Percentiles rank a stretch among this genome's conserved stretches.
Conservation (phyloP, 2,113 vertebrate species). For the Ailurus styani region DNA sequence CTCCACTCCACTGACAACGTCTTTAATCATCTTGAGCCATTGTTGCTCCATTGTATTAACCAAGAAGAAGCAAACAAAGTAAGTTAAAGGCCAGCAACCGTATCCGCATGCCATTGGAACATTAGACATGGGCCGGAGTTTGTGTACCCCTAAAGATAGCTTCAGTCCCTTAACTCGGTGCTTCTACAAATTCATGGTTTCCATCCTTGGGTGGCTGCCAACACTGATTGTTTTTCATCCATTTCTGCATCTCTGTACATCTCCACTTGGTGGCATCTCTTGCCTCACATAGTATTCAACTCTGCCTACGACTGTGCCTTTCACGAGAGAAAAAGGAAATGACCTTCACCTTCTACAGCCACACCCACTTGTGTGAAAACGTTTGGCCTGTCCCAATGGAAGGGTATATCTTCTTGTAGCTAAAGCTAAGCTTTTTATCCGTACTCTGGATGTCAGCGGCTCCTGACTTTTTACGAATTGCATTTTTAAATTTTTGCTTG, state of each 20-base stretch:
- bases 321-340: neutral
- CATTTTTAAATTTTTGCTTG: neutral
- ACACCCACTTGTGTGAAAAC: neutral
- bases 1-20: neutral
- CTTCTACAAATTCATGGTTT: neutral
- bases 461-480: neutral
- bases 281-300: neutral
- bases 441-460: neutral
- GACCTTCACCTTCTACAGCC: neutral
- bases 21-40: neutral
- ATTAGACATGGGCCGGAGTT: neutral
- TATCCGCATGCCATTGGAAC: neutral
- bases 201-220: neutral
- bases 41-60: neutral
- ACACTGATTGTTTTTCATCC: neutral
- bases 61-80: neutral
- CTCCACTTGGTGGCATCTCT: neutral
- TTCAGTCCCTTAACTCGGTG: neutral
- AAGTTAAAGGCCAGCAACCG: neutral
- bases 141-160: neutral
- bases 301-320: neutral
- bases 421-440: neutral
- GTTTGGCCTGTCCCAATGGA: neutral
- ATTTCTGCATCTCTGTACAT: neutral
- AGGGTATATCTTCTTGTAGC: neutral